phyloP scores from a whole-genome alignment of 2,888 invertebrate species.

The Lithophane socia region DNA sequence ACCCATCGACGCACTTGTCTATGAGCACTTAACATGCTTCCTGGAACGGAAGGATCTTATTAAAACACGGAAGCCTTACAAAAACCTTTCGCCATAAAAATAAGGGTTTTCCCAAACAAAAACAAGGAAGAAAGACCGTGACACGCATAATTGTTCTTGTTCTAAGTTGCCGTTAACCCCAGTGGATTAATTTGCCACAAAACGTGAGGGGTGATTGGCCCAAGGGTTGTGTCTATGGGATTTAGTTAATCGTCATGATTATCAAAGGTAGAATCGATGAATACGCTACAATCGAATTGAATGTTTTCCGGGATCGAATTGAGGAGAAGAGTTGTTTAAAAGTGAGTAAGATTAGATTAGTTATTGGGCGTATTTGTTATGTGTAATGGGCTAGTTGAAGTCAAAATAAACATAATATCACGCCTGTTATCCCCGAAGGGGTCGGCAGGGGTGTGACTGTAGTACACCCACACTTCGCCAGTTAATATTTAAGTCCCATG shows the following conservation, averaged over 20 bases:
- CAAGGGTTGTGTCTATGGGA: constrained; percentile 45
- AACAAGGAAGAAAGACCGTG: constrained; percentile 35
- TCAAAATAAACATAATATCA: background rate
- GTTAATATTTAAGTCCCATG: background rate
- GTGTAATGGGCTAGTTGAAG: background rate
- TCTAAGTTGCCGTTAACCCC: constrained; percentile 46
- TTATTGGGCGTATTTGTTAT: background rate
- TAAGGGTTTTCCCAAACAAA: constrained; percentile 27
- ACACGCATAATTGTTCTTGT: constrained; percentile 54
- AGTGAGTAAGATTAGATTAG: background rate
- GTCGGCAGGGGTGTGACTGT: background rate
- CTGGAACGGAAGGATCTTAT: background rate
- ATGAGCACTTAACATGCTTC: background rate
- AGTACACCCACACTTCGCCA: background rate
- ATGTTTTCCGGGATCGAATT: constrained; percentile 34
- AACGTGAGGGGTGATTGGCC: constrained; percentile 59
- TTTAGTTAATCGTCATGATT: constrained; percentile 57
- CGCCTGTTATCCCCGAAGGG: background rate
- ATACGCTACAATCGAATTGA: constrained; percentile 50
- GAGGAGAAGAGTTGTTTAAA: constrained; percentile 7
- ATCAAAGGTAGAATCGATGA: constrained; percentile 59
- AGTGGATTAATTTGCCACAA: constrained; percentile 59
- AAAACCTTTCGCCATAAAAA: constrained; percentile 23
- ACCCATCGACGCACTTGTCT: too few relatives aligned
- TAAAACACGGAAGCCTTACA: constrained; percentile 12